Evolutionary conservation across 2,888 invertebrate species (phyloP), one percentile per base, ranked within the genome.

Genomic region (Epicampocera succincta): DNA sequence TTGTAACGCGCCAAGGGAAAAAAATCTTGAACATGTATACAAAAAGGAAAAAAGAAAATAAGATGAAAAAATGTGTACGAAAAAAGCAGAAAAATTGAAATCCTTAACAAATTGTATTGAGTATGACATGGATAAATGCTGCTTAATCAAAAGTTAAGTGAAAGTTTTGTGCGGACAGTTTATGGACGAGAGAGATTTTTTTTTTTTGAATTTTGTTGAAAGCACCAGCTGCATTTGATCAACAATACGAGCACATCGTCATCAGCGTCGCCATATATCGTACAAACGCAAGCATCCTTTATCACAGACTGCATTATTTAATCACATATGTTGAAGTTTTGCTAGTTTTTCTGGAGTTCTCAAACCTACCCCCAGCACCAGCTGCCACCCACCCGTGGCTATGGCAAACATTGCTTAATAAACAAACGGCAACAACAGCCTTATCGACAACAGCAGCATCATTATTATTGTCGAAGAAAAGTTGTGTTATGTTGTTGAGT

Each of bases 111-210:
- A 66, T 71, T 74, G 77, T 78, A 81, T 81, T 71, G 78, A 81
- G 73, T 72, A 82, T 82, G 78, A 82, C 82, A 84, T 65, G 82
- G 84, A 88, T 88, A 88, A 88, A 88, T 87, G 88, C 86, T 87
- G 88, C 88, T 88, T 89, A 89, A 89, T 89, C 89, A 89, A 89
- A 89, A 89, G 88, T 89, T 89, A 89, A 86, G 85, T 84, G 85
- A 86, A 86, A 86, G 85, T 82, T 82, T 82, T 82, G 78, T 82
- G 78, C 71, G 82, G 78, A 82, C 82, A 82, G 82, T 82, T 78
- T 82, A 82, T 82, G 82, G 78, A 82, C 78, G 82, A 78, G 46
- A 21, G 74, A 74, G 77, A 73, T 71, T 69, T 74, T 25, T 71
- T 19, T 19, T 50, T 42, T 19, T 40, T 68, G 11, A 48, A 52